phyloP scores from a whole-genome alignment of 2,113 vertebrate species.

The Loxodonta africana region DNA sequence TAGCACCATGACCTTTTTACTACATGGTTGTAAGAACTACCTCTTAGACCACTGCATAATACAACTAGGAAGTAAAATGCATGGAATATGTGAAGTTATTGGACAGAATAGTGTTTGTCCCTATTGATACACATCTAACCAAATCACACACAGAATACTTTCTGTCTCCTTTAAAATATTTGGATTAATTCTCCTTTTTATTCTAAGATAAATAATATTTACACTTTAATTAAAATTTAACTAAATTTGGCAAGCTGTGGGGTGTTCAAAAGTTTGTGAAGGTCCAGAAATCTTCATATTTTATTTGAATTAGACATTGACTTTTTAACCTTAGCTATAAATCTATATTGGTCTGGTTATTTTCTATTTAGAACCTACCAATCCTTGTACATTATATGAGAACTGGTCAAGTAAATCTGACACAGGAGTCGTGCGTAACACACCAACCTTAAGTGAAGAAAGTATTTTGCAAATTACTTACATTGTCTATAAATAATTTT shows the following conservation, averaged over 20 bases:
- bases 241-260: slow-evolving; percentile 55
- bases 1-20: slow-evolving; percentile 55
- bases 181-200: slow-evolving; percentile 60
- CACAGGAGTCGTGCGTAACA: not conserved
- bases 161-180: slow-evolving; percentile 61
- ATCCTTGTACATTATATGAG: not conserved
- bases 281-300: slow-evolving; percentile 31
- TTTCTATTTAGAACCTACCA: slow-evolving; percentile 28
- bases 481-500: not conserved
- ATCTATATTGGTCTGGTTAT: not conserved
- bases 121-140: slow-evolving; percentile 45
- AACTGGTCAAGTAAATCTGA: not conserved
- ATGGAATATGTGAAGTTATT: not conserved
- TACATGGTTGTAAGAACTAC: slow-evolving; percentile 43
- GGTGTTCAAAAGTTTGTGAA: slow-evolving; percentile 74
- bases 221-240: slow-evolving; percentile 78
- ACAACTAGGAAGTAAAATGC: slow-evolving; percentile 14
- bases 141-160: slow-evolving; percentile 66
- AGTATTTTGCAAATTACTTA: not conserved
- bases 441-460: slow-evolving; percentile 2
- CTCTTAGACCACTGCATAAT: not conserved
- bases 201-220: slow-evolving; percentile 73
- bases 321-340: slow-evolving; percentile 47
- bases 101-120: slow-evolving; percentile 33
- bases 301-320: slow-evolving; percentile 49